Evolutionary conservation across 2,113 vertebrate species (phyloP).

Genomic region (Ploceus nigricollis): DNA sequence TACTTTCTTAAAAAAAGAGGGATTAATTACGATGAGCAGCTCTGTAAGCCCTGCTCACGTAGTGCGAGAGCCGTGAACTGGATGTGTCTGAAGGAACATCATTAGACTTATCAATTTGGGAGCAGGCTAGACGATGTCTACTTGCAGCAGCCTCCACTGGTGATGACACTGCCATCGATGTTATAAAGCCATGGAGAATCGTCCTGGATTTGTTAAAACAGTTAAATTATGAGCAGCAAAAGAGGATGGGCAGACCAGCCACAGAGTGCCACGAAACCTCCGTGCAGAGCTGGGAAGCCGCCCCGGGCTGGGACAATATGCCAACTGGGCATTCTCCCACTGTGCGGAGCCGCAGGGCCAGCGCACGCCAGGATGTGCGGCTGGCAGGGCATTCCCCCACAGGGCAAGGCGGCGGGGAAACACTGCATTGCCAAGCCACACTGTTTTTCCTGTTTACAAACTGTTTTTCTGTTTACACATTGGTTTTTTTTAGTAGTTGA

Average conservation of each 20-base stretch:
- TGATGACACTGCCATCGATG: neutral
- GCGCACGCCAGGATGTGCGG: rapidly evolving
- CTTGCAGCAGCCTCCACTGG: neutral
- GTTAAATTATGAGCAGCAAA: neutral
- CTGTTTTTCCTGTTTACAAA: neutral
- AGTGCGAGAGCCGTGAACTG: neutral
- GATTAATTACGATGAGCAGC: rapidly evolving
- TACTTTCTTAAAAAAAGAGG: neutral
- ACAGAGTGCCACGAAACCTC: neutral
- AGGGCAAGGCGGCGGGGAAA: neutral
- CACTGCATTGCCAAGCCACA: too few species aligned
- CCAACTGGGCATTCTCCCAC: neutral
- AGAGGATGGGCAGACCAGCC: neutral
- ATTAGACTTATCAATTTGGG: neutral
- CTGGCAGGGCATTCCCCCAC: neutral
- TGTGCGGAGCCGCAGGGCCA: neutral
- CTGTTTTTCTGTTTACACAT: neutral
- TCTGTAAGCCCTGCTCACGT: neutral
- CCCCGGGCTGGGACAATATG: neutral
- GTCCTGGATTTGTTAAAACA: neutral
- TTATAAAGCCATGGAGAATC: neutral
- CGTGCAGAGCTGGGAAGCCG: rapidly evolving
- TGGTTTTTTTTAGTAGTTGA: neutral
- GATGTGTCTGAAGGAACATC: neutral
- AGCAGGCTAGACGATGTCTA: rapidly evolving